Conservation (phyloP, 2,113 vertebrate species). For the Andinoacara biseriatus region DNA sequence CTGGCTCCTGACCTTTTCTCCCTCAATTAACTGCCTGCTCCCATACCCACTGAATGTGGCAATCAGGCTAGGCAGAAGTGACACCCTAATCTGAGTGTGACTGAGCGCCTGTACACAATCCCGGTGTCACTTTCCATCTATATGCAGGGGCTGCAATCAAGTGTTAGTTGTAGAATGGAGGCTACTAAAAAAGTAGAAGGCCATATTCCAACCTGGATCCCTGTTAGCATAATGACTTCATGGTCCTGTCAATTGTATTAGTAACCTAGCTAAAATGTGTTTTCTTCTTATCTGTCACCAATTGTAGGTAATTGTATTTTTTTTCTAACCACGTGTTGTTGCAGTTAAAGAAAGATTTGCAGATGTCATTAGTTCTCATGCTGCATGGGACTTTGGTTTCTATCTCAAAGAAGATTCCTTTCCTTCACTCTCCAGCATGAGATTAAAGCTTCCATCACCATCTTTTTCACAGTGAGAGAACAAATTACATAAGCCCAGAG, state of each 20-base stretch:
- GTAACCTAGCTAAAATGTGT: background rate
- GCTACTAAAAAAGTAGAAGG: constrained; percentile 7
- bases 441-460: constrained; percentile 53
- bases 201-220: constrained; percentile 21
- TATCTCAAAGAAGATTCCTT: constrained; percentile 25
- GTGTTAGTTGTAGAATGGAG: constrained; percentile 35
- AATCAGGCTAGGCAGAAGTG: constrained; percentile 80
- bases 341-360: background rate
- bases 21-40: constrained; percentile 82
- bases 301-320: background rate
- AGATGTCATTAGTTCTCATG: constrained; percentile 11
- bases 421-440: constrained; percentile 16
- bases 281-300: background rate
- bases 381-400: background rate
- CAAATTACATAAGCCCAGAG: constrained; percentile 50
- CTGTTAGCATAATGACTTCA: constrained; percentile 51
- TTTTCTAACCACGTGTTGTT: background rate
- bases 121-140: constrained; percentile 80
- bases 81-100: constrained; percentile 83
- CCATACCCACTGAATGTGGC: constrained; percentile 75
- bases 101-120: constrained; percentile 70
- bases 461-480: constrained; percentile 39
- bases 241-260: constrained; percentile 13
- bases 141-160: constrained; percentile 38
- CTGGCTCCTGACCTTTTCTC: constrained; percentile 87